Evolutionary conservation across 30 jellyfish, hydroid and myxozoan species (phyloP), one percentile per base, ranked within the genome.

Genomic region (Turritopsis dohrnii): DNA sequence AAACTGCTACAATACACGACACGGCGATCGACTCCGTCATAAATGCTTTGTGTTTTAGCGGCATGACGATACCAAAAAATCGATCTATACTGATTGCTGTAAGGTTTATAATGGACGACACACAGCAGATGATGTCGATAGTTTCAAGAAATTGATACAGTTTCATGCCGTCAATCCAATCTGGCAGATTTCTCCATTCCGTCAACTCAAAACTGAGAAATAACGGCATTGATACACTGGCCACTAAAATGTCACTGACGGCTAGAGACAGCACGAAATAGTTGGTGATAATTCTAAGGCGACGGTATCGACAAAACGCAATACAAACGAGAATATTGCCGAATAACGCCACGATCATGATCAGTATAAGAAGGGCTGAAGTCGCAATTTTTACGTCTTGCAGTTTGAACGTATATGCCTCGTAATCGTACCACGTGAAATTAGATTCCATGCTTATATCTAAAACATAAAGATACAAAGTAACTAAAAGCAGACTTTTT

Each of bases 291-390:
- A 96, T 71, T 66, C 94, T 92, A 53, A 93, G 75, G 69, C 84
- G 76, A 30, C 96, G 79, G 65, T 89, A 88, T 29, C 81, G 94
- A 84, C 84, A 93, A 1, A 93, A 96, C 22, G 98, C 98, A 1
- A 88, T 83, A 85, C 98, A 93, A 7, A 93, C 98, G 79, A 93
- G 82, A 17, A 86, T 74, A 52, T 93, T 93, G 7, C 98, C 98
- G 20, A 87, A 81, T 52, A 91, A 52, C 18, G 94, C 83, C 23
- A 84, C 82, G 53, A 87, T 54, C 8, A 80, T 83, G 65, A 91
- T 66, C 29, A 87, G 22, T 18, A 88, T 83, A 84, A 91, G 86
- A 30, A 87, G 83, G 22, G 83, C 31, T 65, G 94, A 89, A 16
- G 97, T 83, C 27, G 81, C 81, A 71, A 91, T 80, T 84, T 87